Evolutionary conservation across 2,797 vertebrate genomes (phyloP).

Genomic region (Pipistrellus pygmaeus): DNA sequence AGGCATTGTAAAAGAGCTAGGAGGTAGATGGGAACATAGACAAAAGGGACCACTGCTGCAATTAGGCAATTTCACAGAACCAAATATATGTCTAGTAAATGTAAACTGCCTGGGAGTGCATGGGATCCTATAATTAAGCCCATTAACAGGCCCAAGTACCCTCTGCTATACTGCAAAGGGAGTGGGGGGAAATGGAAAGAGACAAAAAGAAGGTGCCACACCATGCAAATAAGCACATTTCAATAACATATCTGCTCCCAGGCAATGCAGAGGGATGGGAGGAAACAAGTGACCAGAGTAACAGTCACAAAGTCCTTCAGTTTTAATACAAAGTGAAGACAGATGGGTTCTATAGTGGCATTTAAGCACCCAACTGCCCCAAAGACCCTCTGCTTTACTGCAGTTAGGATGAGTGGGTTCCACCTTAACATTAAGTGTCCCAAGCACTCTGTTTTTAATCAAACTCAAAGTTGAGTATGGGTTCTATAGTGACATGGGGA

Average conservation of each 20-base stretch:
- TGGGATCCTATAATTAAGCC: background rate
- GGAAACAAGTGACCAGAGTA: background rate
- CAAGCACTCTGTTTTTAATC: too few relatives aligned
- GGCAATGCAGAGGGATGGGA: background rate
- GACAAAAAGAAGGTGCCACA: background rate
- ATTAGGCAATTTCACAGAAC: background rate
- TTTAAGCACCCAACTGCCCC: background rate
- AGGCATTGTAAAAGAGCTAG: background rate
- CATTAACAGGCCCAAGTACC: background rate
- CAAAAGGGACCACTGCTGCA: background rate
- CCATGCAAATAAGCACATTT: background rate
- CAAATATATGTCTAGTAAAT: background rate
- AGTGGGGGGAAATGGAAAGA: background rate
- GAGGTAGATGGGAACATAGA: background rate
- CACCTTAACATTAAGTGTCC: too few relatives aligned
- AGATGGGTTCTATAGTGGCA: background rate
- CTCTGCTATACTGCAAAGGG: background rate
- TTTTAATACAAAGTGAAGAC: background rate
- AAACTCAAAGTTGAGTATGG: background rate
- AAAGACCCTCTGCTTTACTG: too few relatives aligned
- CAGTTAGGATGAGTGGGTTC: too few relatives aligned
- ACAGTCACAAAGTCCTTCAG: background rate
- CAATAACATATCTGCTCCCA: background rate
- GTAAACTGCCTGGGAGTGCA: background rate
- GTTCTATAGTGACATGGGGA: background rate